Evolutionary conservation across 2,113 vertebrate genomes (phyloP), one percentile per base, ranked within the genome.

Genomic region (Xiphophorus couchianus): DNA sequence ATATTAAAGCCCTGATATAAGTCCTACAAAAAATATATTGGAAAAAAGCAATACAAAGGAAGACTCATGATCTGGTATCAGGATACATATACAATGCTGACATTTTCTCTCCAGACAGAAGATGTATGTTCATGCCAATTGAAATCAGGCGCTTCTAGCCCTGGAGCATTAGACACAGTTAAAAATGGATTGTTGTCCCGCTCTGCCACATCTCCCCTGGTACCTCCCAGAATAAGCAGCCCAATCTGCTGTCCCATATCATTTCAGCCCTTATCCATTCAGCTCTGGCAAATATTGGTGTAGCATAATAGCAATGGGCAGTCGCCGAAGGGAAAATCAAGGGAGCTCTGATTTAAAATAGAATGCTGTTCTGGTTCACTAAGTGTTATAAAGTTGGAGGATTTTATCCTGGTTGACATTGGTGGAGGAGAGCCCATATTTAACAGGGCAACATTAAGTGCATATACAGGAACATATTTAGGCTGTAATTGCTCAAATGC

Each of bases 201-300:
- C 73, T 77, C 69, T 42, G 74, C 80, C 68, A 74, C 69, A 5
- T 70, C 71, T 80, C 82, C 70, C 80, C 64, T 7, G 61, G 54
- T 12, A 14, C 80, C 61, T 71, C 85, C 77, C 75, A 71, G 76
- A 86, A 89, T 73, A 81, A 84, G 65, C 78, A 15, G 70, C 66
- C 82, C 84, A 79, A 66, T 84, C 81, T 82, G 75, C 63, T 14
- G 33, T 66, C 73, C 69, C 73, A 27, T 74, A 66, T 64, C 64
- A 27, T 73, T 80, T 81, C 73, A 78, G 62, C 39, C 65, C 31
- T 0, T 15, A 71, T 68, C 62, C 0, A 27, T 67, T 83, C 80
- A 65, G 73, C 74, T 27, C 73, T 8, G 65, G 33, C 68, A 78
- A 76, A 80, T 71, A 80, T 82, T 66, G 64, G 60, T 14, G 13